Conservation (phyloP, 2,113 vertebrate genomes). For the Deroptyus accipitrinus region DNA sequence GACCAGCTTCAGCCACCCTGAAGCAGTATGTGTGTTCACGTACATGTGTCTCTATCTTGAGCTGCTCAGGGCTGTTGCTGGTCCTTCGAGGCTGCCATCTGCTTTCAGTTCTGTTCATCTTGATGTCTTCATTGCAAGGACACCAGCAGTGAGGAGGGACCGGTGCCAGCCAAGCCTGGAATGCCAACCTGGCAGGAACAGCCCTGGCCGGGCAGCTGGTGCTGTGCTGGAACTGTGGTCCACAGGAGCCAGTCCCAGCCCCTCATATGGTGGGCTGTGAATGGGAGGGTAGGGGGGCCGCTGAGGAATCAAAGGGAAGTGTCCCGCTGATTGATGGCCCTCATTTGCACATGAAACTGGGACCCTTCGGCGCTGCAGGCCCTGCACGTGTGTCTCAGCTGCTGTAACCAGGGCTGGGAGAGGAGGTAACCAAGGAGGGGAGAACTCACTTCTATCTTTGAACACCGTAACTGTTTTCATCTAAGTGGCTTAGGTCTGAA, state of each 20-base stretch:
- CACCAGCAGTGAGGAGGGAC: conserved; percentile 27
- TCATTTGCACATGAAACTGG: conserved; percentile 69
- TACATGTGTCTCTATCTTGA: background rate
- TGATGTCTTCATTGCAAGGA: conserved; percentile 14
- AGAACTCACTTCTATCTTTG: background rate
- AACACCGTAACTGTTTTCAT: background rate
- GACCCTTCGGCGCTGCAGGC: conserved; percentile 27
- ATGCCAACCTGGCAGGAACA: conserved; percentile 39
- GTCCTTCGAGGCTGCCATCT: conserved; percentile 22
- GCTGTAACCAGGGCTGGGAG: background rate
- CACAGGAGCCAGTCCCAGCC: background rate
- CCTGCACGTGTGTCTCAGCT: conserved; percentile 40
- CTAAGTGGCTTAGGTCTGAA: background rate
- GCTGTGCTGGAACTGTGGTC: background rate
- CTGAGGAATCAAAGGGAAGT: conserved; percentile 34
- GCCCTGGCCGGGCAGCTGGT: background rate
- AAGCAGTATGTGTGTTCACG: background rate
- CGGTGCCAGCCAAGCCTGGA: background rate
- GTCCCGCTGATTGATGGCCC: conserved; percentile 60
- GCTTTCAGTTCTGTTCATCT: conserved; percentile 1
- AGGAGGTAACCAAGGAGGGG: background rate
- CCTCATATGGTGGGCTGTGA: conserved; percentile 31
- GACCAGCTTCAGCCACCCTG: background rate
- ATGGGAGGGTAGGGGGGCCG: background rate
- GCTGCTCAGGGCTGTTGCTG: background rate